Evolutionary conservation across 2,797 vertebrate species (phyloP), one percentile per base, ranked within the genome.

Genomic region (Cirrhinus molitorella): DNA sequence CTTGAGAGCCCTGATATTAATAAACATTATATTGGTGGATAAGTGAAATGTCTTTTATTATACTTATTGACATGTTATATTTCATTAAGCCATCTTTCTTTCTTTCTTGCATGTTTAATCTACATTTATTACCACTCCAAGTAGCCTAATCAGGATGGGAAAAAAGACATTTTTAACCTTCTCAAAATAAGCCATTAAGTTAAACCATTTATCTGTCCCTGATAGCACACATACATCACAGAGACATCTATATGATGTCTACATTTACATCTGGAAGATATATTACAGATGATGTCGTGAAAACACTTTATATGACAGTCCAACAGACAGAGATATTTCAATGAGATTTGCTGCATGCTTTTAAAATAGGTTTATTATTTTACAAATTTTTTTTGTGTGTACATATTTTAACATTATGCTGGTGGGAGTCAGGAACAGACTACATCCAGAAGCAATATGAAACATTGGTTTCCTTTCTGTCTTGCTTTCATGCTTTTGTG

Each of bases 111-210:
- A n/a, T n/a, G n/a, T n/a, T n/a, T n/a, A n/a, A n/a, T n/a, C n/a
- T n/a, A n/a, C n/a, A n/a, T n/a, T n/a, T n/a, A n/a, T 86, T 92
- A 90, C 88, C 92, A 94, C 93, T 94, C 92, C 92, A 94, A 94
- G 90, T n/a, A n/a, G n/a, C n/a, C n/a, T 92, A 66, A 85, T 91
- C 88, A 86, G 90, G 90, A 73, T 90, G 81, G 87, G 86, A 79
- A 84, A 83, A 87, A n/a, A n/a, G n/a, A n/a, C n/a, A n/a, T n/a
- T n/a, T n/a, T n/a, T n/a, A n/a, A n/a, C n/a, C n/a, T n/a, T n/a
- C n/a, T n/a, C n/a, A n/a, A n/a, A 82, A 80, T 85, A 90, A 92
- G 81, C 86, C 86, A 88, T 86, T 55, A 72, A 90, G 92, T 89
- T 92, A 90, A 72, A 31, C 3, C 7, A 70, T 89, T 91, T 90